Conservation (phyloP, 53 echinoderm and acorn worm genomes). For the Hippasteria phrygiana region DNA sequence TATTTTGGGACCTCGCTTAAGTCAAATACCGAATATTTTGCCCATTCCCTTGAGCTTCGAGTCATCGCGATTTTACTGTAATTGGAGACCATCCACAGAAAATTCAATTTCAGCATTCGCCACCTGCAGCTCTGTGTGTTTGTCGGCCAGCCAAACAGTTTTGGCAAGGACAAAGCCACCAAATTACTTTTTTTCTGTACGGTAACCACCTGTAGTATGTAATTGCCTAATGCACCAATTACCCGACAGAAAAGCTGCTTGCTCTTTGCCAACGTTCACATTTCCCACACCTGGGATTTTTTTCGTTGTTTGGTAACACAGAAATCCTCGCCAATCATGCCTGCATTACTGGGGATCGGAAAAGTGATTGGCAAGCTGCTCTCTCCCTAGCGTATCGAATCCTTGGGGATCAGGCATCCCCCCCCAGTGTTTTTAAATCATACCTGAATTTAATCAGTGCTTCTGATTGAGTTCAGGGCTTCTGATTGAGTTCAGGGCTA, state of each 20-base stretch:
- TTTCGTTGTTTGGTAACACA: background rate
- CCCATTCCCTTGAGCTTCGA: too few relatives aligned
- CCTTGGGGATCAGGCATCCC: background rate
- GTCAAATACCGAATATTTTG: too few relatives aligned
- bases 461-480: too few relatives aligned
- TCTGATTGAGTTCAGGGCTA: background rate
- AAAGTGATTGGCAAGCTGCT: background rate
- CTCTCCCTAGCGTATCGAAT: background rate
- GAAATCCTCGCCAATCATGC: background rate
- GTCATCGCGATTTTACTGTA: too few relatives aligned
- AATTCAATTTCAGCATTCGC: too few relatives aligned
- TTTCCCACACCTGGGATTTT: background rate
- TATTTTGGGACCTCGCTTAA: too few relatives aligned
- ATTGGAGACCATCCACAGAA: too few relatives aligned
- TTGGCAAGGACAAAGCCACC: too few relatives aligned
- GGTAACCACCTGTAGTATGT: background rate
- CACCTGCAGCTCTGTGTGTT: too few relatives aligned
- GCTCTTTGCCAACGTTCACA: background rate
- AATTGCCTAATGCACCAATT: slow-evolving; percentile 7
- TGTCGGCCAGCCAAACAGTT: too few relatives aligned
- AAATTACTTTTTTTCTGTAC: background rate
- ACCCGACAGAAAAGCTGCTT: background rate
- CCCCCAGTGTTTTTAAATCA: background rate
- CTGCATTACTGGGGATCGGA: background rate
- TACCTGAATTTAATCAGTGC: slow-evolving; percentile 7